Evolutionary conservation across 2,113 vertebrate species (phyloP).

Genomic region (zebrafish (Danio rerio)): DNA sequence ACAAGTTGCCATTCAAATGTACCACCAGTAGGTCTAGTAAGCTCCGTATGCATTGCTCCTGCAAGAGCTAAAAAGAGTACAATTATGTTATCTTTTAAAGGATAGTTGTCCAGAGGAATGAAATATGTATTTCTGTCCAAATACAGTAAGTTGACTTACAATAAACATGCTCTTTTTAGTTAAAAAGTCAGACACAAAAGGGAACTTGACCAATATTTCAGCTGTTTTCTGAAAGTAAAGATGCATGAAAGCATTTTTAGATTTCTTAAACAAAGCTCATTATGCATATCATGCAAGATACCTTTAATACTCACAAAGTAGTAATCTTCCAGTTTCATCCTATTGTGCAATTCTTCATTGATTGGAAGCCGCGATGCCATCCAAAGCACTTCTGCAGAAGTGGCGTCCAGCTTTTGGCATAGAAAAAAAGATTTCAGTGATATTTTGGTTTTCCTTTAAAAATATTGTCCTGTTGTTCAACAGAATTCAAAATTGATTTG

Average conservation of each 20-base stretch:
- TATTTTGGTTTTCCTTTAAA: background rate
- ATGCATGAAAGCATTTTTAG: slow-evolving; percentile 36
- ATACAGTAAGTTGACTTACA: no score
- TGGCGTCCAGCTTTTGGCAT: background rate
- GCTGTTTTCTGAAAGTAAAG: slow-evolving; percentile 34
- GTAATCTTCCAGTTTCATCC: background rate
- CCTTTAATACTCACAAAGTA: background rate
- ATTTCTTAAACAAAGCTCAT: background rate
- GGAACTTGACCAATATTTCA: background rate
- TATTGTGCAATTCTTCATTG: fast-evolving
- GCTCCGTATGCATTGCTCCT: fast-evolving
- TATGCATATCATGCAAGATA: background rate
- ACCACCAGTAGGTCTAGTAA: fast-evolving
- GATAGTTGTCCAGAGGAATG: no score
- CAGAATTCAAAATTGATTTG: background rate
- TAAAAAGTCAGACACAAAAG: slow-evolving; percentile 1
- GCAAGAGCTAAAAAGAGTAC: background rate
- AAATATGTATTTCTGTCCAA: no score
- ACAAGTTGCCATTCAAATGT: background rate
- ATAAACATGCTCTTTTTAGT: slow-evolving; percentile 61
- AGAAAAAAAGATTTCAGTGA: background rate
- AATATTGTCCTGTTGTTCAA: no score
- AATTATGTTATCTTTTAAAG: background rate
- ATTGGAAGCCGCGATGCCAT: fast-evolving
- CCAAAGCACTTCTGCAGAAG: fast-evolving